Conservation (phyloP, 2,888 invertebrate genomes). For the Trissolcus japonicus region DNA sequence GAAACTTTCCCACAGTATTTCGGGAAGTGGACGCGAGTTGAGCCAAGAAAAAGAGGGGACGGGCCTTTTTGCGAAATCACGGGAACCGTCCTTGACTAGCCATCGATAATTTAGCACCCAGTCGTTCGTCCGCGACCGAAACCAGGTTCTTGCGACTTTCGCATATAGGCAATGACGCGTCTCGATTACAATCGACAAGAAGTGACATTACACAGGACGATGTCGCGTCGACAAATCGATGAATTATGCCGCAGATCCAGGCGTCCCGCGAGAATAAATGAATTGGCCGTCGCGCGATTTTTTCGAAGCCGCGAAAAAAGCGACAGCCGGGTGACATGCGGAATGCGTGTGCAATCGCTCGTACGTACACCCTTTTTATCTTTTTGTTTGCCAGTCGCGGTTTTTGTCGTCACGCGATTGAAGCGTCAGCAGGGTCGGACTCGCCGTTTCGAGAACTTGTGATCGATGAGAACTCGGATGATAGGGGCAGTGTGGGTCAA, state of each 20-base stretch:
- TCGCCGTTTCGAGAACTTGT: constrained; percentile 4
- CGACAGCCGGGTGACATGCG: constrained; percentile 44
- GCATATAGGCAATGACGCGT: constrained; percentile 70
- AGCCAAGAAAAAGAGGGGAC: constrained; percentile 23
- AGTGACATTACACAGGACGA: constrained; percentile 72
- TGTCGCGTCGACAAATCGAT: constrained; percentile 73
- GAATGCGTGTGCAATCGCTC: constrained; percentile 38
- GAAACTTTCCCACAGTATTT: constrained; percentile 69
- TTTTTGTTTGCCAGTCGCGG: constrained; percentile 5
- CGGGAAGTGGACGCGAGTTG: constrained; percentile 53
- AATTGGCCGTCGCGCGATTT: constrained; percentile 65
- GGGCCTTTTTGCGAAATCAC: constrained; percentile 66
- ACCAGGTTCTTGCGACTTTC: constrained; percentile 67
- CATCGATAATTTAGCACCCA: constrained; percentile 71
- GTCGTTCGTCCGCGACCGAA: constrained; percentile 59
- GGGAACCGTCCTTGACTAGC: constrained; percentile 58
- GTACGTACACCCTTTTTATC: constrained; percentile 8
- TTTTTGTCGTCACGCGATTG: constrained; percentile 13
- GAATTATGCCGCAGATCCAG: constrained; percentile 70
- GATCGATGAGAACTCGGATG: constrained; percentile 18
- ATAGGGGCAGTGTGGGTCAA: no score
- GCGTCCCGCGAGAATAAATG: constrained; percentile 71
- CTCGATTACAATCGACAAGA: constrained; percentile 73
- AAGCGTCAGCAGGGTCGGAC: constrained; percentile 14
- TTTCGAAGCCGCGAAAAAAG: constrained; percentile 45